Percentiles rank a stretch among this genome's conserved stretches.
phyloP scores from a whole-genome alignment of 2,113 vertebrate species.

The Pelmatolapia mariae region DNA sequence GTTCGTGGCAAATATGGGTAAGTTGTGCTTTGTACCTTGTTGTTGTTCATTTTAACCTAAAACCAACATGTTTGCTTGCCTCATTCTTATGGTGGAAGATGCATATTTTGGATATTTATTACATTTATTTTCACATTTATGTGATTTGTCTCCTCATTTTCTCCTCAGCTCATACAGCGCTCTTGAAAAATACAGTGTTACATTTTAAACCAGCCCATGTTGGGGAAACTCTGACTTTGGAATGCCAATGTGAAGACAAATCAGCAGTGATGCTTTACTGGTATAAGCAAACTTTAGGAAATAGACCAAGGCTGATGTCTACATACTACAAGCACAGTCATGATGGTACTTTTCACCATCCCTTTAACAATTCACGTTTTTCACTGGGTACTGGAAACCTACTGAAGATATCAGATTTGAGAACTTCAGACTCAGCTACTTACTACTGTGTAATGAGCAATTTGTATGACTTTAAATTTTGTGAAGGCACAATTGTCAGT shows the following conservation, averaged over 20 bases:
- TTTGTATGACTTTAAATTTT: not conserved
- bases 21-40: not conserved
- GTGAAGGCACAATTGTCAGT: not conserved
- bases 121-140: not conserved
- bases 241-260: not conserved
- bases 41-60: not conserved
- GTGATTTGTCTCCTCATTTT: not conserved
- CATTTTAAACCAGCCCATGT: not conserved
- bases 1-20: not conserved
- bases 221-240: not conserved
- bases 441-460: conserved; percentile 13
- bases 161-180: not conserved
- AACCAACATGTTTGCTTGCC: not conserved
- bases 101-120: not conserved
- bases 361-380: conserved; percentile 5
- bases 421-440: conserved; percentile 25
- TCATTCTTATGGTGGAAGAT: rapidly evolving
- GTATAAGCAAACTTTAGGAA: conserved; percentile 37
- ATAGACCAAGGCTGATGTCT: not conserved
- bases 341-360: not conserved
- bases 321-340: not conserved
- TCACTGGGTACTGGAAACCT: rapidly evolving
- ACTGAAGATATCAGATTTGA: conserved; percentile 9
- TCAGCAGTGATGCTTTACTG: not conserved
- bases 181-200: rapidly evolving